A percentile compares a stretch with the other conserved stretches of the same genome.
phyloP scores from a whole-genome alignment of 2,888 invertebrate species.

The Eupithecia exiguata region DNA sequence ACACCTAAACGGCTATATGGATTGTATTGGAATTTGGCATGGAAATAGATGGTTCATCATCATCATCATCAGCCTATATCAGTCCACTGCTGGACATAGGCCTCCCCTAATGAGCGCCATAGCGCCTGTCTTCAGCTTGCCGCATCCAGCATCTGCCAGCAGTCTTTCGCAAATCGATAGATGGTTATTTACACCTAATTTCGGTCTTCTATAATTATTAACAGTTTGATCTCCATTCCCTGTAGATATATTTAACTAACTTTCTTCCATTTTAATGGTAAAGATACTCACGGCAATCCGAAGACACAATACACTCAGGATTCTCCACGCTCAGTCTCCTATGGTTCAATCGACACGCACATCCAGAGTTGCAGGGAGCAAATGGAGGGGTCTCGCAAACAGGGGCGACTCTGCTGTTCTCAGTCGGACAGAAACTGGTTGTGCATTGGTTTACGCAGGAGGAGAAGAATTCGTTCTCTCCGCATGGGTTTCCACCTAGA shows the following conservation, averaged over 20 bases:
- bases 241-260: background rate
- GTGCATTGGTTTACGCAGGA: constrained; percentile 46
- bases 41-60: too few species aligned
- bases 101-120: too few species aligned
- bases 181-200: too few species aligned
- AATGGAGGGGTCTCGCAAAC: constrained; percentile 47
- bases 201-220: too few species aligned
- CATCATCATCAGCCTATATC: too few species aligned
- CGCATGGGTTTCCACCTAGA: constrained; percentile 57
- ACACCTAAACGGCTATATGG: background rate
- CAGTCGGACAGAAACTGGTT: constrained; percentile 50
- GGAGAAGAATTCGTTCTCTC: constrained; percentile 46
- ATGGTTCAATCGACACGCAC: constrained; percentile 52
- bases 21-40: too few species aligned
- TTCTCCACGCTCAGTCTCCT: constrained; percentile 46
- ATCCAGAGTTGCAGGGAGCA: constrained; percentile 51
- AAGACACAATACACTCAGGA: constrained; percentile 50
- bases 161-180: too few species aligned
- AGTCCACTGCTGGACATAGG: too few species aligned
- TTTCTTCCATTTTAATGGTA: background rate
- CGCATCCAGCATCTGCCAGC: too few species aligned
- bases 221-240: background rate
- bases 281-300: constrained; percentile 54
- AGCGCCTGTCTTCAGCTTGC: too few species aligned
- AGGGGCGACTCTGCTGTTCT: constrained; percentile 45